These are phyloP conservation scores for Leptarthrus brevirostris DNA, from an alignment of 2,888 invertebrate genomes.

Conservation along the genomic window DNA sequence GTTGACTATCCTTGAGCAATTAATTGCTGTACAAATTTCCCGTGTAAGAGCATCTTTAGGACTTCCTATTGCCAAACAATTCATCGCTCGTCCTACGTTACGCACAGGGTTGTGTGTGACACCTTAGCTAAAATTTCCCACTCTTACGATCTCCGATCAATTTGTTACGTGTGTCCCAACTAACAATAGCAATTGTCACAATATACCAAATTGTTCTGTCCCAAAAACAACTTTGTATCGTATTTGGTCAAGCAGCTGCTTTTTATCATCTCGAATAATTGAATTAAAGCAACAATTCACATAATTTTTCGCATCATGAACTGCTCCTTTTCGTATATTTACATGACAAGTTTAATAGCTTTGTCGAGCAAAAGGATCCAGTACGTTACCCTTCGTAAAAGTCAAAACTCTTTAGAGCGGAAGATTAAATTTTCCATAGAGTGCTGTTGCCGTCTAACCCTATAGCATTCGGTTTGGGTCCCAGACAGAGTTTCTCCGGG, in stretches of 20 bases:
- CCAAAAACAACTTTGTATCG: too few relatives aligned
- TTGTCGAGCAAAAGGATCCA: not conserved
- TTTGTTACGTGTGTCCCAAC: too few relatives aligned
- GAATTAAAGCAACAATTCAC: constrained; percentile 33
- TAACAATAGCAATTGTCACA: too few relatives aligned
- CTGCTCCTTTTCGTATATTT: not conserved
- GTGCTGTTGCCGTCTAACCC: constrained; percentile 10
- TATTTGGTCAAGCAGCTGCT: not conserved
- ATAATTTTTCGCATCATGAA: constrained; percentile 44
- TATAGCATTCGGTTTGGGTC: not conserved
- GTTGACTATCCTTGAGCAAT: too few relatives aligned
- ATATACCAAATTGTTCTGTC: too few relatives aligned
- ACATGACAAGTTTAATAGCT: constrained; percentile 37
- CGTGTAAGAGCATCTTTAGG: too few relatives aligned
- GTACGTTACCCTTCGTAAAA: not conserved
- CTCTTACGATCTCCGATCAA: too few relatives aligned
- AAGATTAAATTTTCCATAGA: constrained; percentile 45
- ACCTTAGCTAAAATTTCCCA: too few relatives aligned
- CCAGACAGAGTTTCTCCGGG: constrained; percentile 11
- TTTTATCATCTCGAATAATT: constrained; percentile 24
- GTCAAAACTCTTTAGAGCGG: constrained; percentile 42
- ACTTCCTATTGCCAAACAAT: too few relatives aligned
- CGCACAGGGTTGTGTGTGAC: too few relatives aligned
- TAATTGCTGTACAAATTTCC: too few relatives aligned
- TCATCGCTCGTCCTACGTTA: too few relatives aligned